These are phyloP conservation scores for Euproctis similis DNA, from an alignment of 2,888 invertebrate species.

Conservation along the genomic window DNA sequence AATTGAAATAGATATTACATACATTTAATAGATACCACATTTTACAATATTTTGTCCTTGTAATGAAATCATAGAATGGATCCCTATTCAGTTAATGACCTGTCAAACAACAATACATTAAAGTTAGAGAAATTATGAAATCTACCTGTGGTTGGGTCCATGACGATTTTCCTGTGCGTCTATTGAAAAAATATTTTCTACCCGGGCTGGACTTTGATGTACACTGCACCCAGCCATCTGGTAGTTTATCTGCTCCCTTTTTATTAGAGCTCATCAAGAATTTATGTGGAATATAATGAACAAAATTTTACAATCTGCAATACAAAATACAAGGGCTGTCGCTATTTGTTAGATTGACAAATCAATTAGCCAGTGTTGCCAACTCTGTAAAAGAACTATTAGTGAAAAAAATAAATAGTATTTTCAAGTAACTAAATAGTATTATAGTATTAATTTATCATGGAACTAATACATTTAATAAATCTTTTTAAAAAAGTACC, in stretches of 20 bases:
- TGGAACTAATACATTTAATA: no score
- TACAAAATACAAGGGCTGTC: background rate
- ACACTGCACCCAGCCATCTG: constrained; percentile 67
- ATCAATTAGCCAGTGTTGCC: constrained; percentile 36
- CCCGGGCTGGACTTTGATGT: constrained; percentile 61
- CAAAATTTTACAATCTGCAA: no score
- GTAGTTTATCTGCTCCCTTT: constrained; percentile 49
- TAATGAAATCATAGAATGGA: background rate
- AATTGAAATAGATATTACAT: constrained; percentile 13
- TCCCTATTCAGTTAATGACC: no score
- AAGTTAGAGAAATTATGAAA: constrained; percentile 30
- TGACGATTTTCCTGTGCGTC: constrained; percentile 63
- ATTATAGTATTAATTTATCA: no score
- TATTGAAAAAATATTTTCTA: constrained; percentile 66
- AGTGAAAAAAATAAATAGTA: no score
- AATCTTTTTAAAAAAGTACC: no score
- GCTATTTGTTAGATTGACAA: constrained; percentile 25
- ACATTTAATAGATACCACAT: no score
- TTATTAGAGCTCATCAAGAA: constrained; percentile 52
- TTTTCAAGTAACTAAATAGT: no score
- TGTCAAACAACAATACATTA: no score
- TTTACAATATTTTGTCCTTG: no score
- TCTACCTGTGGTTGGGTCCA: constrained; percentile 65
- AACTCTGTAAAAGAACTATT: no score
- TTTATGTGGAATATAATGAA: constrained; percentile 23